Evolutionary conservation across 2,113 vertebrate species (phyloP).

Genomic region (Pseudolaguvia tuberculata): DNA sequence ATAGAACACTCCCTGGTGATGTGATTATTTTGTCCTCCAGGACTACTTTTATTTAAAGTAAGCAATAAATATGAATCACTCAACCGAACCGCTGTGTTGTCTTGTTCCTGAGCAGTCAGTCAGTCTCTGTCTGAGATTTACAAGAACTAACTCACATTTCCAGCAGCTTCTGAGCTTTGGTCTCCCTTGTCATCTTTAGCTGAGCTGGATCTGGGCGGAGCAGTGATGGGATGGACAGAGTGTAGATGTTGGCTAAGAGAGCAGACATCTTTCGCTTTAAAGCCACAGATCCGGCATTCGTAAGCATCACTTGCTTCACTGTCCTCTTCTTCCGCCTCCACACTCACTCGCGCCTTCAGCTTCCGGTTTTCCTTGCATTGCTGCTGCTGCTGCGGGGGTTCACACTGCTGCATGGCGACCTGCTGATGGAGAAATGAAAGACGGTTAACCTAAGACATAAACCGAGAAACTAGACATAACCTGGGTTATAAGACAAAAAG

Average conservation of each 20-base stretch:
- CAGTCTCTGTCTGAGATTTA: neutral
- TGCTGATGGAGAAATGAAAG: neutral
- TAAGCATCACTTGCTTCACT: slow-evolving; percentile 29
- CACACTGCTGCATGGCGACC: slow-evolving; percentile 43
- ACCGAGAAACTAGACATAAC: neutral
- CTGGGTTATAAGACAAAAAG: neutral
- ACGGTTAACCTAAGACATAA: neutral
- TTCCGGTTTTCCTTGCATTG: slow-evolving; percentile 12
- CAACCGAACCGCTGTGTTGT: no score
- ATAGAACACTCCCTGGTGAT: no score
- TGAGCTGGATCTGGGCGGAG: slow-evolving; percentile 8
- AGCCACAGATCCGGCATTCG: slow-evolving; percentile 48
- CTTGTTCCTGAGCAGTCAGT: no score
- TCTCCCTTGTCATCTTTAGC: slow-evolving; percentile 10
- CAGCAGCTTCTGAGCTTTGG: slow-evolving; percentile 2
- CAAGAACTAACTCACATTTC: slow-evolving; percentile 29
- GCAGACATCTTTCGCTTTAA: slow-evolving; percentile 39
- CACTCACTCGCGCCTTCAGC: neutral
- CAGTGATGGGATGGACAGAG: slow-evolving; percentile 43
- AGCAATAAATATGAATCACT: no score
- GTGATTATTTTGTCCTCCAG: no score
- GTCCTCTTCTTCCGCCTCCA: neutral
- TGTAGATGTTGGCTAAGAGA: slow-evolving; percentile 46
- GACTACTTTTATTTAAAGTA: no score
- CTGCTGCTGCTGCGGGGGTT: slow-evolving; percentile 26